These are phyloP conservation scores for Drosophila athabasca DNA, from an alignment of 1,140 invertebrate genomes.

Conservation along the genomic window DNA sequence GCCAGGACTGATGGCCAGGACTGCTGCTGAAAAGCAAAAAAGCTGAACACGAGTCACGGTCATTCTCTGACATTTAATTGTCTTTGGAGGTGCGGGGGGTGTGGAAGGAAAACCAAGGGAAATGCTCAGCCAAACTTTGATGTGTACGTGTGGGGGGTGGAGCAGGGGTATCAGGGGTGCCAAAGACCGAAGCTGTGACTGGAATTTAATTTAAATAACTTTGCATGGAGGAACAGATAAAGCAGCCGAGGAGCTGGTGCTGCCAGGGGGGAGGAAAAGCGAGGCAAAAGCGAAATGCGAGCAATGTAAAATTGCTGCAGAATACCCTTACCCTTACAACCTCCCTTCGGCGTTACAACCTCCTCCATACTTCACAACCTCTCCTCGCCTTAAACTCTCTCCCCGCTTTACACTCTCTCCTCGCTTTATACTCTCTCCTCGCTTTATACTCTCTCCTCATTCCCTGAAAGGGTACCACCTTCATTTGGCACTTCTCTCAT, in stretches of 20 bases:
- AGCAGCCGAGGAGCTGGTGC: constrained; percentile 12
- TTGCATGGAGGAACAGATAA: constrained; percentile 43
- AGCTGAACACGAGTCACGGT: constrained; percentile 1
- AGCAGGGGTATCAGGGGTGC: constrained; percentile 7
- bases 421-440: neutral
- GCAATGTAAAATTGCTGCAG: constrained; percentile 35
- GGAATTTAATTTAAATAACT: constrained; percentile 82
- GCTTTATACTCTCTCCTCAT: neutral
- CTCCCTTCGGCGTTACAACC: constrained; percentile 9
- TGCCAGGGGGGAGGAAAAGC: too few relatives aligned
- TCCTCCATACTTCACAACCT: too few relatives aligned
- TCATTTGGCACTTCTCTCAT: constrained; percentile 1
- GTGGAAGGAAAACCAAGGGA: constrained; percentile 4
- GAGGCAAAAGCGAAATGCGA: constrained; percentile 34
- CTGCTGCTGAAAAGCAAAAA: neutral
- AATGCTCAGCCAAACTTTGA: constrained; percentile 57
- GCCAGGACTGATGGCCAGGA: too few relatives aligned
- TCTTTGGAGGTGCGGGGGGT: constrained; percentile 19
- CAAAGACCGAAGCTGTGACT: constrained; percentile 35
- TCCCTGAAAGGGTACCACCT: neutral
- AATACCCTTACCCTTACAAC: neutral
- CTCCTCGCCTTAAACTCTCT: neutral
- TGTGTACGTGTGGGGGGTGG: constrained; percentile 20
- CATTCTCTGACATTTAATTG: constrained; percentile 72
- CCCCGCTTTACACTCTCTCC: neutral